Evolutionary conservation across 2,113 vertebrate genomes (phyloP).

Genomic region (Bagarius yarrelli): DNA sequence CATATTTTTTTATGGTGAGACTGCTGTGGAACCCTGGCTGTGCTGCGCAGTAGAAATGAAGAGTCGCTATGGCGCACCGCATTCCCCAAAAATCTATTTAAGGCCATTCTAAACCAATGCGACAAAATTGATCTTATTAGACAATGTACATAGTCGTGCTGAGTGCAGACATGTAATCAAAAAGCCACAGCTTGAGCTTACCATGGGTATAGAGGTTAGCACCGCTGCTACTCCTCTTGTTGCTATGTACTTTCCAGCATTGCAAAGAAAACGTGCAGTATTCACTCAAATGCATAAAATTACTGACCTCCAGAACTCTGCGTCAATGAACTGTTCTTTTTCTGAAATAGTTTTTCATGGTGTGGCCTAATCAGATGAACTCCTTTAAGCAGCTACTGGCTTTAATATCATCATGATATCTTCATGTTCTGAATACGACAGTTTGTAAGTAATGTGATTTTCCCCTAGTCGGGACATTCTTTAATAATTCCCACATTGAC

Average conservation of each 20-base stretch:
- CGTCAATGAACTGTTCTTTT: not conserved
- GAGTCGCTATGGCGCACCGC: not conserved
- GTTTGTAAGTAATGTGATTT: not conserved
- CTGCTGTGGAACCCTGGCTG: not conserved
- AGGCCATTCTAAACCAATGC: not conserved
- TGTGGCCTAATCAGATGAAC: not conserved
- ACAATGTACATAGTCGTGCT: slow-evolving; percentile 21
- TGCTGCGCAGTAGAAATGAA: not conserved
- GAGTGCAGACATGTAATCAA: slow-evolving; percentile 32
- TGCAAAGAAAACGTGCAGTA: not conserved
- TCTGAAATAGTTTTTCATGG: not conserved
- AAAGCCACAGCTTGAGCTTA: slow-evolving; percentile 26
- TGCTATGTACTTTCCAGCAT: slow-evolving; percentile 21
- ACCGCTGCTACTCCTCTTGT: slow-evolving; percentile 7
- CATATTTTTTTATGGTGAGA: not conserved
- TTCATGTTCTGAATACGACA: not conserved
- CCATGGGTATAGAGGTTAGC: slow-evolving; percentile 17
- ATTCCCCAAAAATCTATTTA: slow-evolving; percentile 10
- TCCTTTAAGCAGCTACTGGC: not conserved
- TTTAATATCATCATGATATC: not conserved
- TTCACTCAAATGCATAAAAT: not conserved
- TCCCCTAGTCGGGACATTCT: not conserved
- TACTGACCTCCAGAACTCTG: not conserved
- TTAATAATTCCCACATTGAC: not conserved
- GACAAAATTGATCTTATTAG: slow-evolving; percentile 8